Percentiles rank a stretch among this genome's conserved stretches.
Conservation (phyloP, 1,140 invertebrate genomes). For the Pararge aegeria region DNA sequence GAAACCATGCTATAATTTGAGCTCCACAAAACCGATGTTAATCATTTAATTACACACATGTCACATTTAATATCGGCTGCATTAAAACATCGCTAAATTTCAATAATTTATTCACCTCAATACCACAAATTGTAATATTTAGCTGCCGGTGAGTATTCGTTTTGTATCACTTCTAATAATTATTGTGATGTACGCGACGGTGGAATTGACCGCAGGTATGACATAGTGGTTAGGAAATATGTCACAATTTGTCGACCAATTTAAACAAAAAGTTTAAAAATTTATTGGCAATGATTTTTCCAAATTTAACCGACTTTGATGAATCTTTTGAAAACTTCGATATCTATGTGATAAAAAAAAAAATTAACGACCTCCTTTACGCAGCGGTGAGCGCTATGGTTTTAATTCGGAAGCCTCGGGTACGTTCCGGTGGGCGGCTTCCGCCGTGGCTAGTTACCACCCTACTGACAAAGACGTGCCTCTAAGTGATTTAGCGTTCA, state of each 20-base stretch:
- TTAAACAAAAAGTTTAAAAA: no score
- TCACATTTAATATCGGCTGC: not conserved
- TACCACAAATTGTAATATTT: conserved; percentile 6
- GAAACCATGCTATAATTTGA: not conserved
- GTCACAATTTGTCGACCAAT: no score
- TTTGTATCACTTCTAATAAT: not conserved
- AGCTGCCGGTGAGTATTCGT: not conserved
- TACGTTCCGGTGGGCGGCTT: no score
- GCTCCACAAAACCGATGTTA: not conserved
- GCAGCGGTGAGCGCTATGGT: no score
- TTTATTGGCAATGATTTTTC: not conserved
- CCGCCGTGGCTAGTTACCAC: no score
- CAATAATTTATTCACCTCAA: conserved; percentile 10
- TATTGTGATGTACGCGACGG: not conserved
- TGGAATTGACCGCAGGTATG: not conserved
- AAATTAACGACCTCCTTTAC: no score
- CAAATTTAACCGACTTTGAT: no score
- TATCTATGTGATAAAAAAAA: no score
- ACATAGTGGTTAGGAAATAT: not conserved
- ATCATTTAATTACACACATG: not conserved
- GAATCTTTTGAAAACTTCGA: no score
- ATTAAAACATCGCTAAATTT: conserved; percentile 2
- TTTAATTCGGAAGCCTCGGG: no score
- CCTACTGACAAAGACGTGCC: no score
- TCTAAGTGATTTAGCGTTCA: no score